Evolutionary conservation across 2,888 invertebrate species (phyloP), one percentile per base, ranked within the genome.

Genomic region (Cyclophora punctaria): DNA sequence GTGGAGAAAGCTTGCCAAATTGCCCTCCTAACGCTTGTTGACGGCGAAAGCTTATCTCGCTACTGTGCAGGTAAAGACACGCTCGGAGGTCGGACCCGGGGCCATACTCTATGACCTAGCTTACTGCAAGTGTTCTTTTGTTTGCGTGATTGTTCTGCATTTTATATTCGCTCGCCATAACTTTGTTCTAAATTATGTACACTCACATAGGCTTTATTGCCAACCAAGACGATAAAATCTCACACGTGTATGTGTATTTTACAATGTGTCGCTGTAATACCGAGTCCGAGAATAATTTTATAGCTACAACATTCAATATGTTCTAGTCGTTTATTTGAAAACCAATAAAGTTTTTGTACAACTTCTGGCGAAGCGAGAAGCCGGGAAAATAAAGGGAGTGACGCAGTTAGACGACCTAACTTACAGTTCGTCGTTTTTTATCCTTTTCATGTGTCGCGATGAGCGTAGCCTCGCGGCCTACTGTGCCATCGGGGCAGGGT

Each of bases 401-500:
- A 1, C 4, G 37, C 5, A 5, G 37, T 37, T 37, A 5, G 37
- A 37, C 1, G 4, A 37, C 4, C 37, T 37, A 37, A 20, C 53
- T 53, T 53, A 57, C 56, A 59, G 57, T 67, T 62, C 58, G 60
- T 60, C 53, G 55, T 60, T 63, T 67, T 70, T 69, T 67, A 62
- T 71, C 64, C 66, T 71, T 72, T 70, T 73, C 58, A 63, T 49
- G 53, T 55, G 60, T 63, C 62, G 63, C 71, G 68, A 75, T 69
- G 72, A 73, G 71, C 72, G 70, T 70, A 71, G 73, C 63, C 74
- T 70, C 73, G 71, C 68, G 58, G 64, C 69, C 78, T 62, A 75
- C 76, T 78, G 79, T 78, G 77, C 80, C 79, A 82, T 78, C 72
- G 71, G 75, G 72, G 66, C 76, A 76, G 83, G 83, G 87, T 86